Base-by-base conservation (phyloP, 2,888 invertebrate genomes). In the Epinotia bilunana region DNA sequence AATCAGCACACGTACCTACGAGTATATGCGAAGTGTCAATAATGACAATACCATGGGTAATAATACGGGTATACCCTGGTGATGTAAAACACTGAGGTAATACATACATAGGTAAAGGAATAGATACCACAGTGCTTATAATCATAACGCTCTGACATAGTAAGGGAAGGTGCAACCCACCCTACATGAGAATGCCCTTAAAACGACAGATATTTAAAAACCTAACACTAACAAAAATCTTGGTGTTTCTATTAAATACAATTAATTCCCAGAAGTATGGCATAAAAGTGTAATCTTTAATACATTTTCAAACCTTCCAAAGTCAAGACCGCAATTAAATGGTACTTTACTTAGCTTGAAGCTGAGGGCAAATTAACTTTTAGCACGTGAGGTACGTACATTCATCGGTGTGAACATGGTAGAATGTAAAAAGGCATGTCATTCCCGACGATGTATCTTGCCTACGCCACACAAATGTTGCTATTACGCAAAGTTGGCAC, bases 281-380 rank as follows among this genome's bases (percentile, higher is more conserved):
- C 33, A 1, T 20, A 58, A 43, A 58, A 23, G 12, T 33, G 46
- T 20, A 18, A 33, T 60, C 39, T 55, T 12, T 23, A 43, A 63
- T 72, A 16, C 43, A 58, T 73, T 20, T 62, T 18, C 53, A 43
- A 61, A 61, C 28, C 65, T 65, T 43, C 23, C 55, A 75, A 75
- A 57, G 72, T 62, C 61, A 67, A 65, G 67, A 62, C 12, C 20
- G 61, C 61, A 28, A 57, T 67, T 33, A 72, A 71, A 46, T 53
- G 28, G n/a, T 69, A 62, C 28, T 62, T 68, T 46, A 65, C 61
- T 65, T 64, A 53, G 49, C 63, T 55, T 60, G 58, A 49, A 65
- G 58, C 60, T 43, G 28, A 23, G 62, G 74, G 74, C 53, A 39
- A 74, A 74, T 18, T 65, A 71, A 58, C 65, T 23, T 43, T 49